Base-by-base conservation (phyloP, 2,888 invertebrate species). In the Tipula unca region DNA sequence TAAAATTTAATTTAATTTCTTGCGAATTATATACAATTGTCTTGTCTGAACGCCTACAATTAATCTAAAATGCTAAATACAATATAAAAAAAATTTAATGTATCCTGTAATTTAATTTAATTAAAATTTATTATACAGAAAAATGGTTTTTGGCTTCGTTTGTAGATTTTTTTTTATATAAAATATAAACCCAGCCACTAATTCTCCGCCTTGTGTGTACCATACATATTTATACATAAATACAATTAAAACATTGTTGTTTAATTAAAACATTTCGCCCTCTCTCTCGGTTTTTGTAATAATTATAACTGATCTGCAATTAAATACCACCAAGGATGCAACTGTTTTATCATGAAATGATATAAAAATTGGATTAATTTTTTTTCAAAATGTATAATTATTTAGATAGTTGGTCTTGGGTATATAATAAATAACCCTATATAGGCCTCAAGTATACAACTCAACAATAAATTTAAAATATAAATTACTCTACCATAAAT, bases 61-160 rank as follows among this genome's bases (percentile, higher is more conserved):
- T 69, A 69, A 69, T 69, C 69, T 25, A 69, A 69, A 25, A 69
- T 69, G 25, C 10, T 69, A 69, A 69, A 69, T 69, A n/a, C n/a
- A n/a, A n/a, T n/a, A n/a, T n/a, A 69, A 25, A 69, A 69, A 69
- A 25, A 25, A 10, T 69, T 69, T 69, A 48, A 69, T 69, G 69
- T 69, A 69, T 69, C 69, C 69, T 69, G 69, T 69, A 69, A 69
- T 69, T 69, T 25, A 69, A 69, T 69, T 69, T 69, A 69, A 69
- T 69, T 25, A 69, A 69, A 69, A 69, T 69, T 69, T 69, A 69
- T 69, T 20, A 69, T 25, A 69, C 69, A 69, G 25, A 69, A 69
- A 25, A 69, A 25, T 69, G 3, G 25, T 10, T 69, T 48, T 69
- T 69, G 69, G 25, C 20, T 69, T 25, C 25, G 8, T n/a, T 2